Base-by-base conservation (phyloP, 2,888 invertebrate genomes). In the Sinodicranocentrus sp. region DNA sequence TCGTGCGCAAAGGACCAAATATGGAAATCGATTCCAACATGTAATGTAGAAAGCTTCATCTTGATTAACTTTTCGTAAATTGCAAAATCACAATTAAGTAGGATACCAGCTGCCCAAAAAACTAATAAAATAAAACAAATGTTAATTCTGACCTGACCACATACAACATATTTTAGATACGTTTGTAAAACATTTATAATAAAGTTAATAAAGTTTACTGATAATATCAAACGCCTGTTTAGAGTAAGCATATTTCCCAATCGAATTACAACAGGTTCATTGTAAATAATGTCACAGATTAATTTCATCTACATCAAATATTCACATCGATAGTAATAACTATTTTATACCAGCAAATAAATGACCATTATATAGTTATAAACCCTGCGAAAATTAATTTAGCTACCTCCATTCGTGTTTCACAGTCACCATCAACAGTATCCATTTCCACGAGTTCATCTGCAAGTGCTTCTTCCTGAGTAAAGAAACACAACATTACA, bases 51-150 rank as follows among this genome's bases (percentile, higher is more conserved):
- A n/a, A n/a, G 39, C 13, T 13, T 39, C 5, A 39, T 39, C 39
- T 5, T 39, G 6, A 13, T 39, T 39, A 13, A 8, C 39, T n/a
- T 23, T 76, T 76, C n/a, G 67, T 57, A 44, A 82, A 73, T 19
- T 82, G 80, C 0, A 82, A 44, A 21, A 82, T 73, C 23, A 82
- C 73, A 10, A 82, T 72, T 25, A 82, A 26, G 19, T 82, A 73
- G 0, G 73, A 59, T 13, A 73, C 73, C 15, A 82, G 44, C 44
- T 82, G 80, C 3, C 59, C 43, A 17, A 59, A 67, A 59, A 57
- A 73, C 80, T 80, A 1, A 48, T 61, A 57, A 15, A 26, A 61
- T n/a, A 0, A 26, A n/a, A 57, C 57, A 61, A 15, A 52, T 52
- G 6, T 26, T 48, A 28, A 70, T 19, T 17, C 0, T 5, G 21